Evolutionary conservation across 2,797 vertebrate species (phyloP).

Genomic region (Pipistrellus nathusii): DNA sequence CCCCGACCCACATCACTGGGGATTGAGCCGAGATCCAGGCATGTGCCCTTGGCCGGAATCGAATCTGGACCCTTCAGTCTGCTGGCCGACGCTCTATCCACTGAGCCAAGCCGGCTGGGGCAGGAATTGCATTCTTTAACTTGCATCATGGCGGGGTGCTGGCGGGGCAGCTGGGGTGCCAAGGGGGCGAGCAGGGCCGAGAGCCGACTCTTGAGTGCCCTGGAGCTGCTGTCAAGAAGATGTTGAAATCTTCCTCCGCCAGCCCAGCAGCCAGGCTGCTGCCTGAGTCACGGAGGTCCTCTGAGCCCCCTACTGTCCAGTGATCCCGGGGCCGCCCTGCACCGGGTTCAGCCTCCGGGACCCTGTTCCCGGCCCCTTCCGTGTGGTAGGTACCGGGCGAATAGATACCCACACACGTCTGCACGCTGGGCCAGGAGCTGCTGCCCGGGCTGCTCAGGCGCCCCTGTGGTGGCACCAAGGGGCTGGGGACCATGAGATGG

Average conservation of each 20-base stretch:
- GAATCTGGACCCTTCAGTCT: no score
- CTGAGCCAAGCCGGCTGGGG: no score
- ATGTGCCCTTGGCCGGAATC: no score
- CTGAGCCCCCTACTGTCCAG: fast-evolving
- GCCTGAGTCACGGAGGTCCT: not conserved
- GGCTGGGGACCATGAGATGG: not conserved
- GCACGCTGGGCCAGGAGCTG: not conserved
- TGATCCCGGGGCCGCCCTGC: fast-evolving
- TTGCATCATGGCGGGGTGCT: not conserved
- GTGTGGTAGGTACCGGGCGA: not conserved
- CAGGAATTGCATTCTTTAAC: not conserved
- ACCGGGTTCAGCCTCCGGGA: no score
- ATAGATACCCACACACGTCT: not conserved
- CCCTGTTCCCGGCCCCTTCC: not conserved
- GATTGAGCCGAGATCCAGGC: no score
- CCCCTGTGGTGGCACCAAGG: not conserved
- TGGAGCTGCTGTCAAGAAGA: not conserved
- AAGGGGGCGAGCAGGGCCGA: not conserved
- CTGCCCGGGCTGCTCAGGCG: not conserved
- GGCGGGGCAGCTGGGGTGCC: not conserved
- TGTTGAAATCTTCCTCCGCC: not conserved
- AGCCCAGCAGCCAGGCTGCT: not conserved
- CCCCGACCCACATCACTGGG: no score
- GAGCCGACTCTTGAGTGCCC: not conserved
- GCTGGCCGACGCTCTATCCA: no score